Evolutionary conservation across 2,113 vertebrate genomes (phyloP), one percentile per base, ranked within the genome.

Genomic region (Quiscalus mexicanus): DNA sequence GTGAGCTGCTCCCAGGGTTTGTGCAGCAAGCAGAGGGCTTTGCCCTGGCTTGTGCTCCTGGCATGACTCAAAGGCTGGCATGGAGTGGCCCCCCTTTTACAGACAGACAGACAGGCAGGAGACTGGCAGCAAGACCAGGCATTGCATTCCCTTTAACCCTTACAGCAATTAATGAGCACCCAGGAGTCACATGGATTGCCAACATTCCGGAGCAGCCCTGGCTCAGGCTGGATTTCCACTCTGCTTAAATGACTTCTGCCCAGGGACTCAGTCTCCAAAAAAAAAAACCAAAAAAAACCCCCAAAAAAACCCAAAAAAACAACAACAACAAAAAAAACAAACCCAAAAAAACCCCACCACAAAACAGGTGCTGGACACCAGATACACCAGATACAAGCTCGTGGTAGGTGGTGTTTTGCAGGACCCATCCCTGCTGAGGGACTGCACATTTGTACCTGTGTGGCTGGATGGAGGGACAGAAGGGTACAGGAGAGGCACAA

Each of bases 131-230:
- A 76, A 93, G 90, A 86, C 21, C 55, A 89, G 90, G 82, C 64
- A 37, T 68, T 74, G 47, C 86, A 77, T 81, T 93, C 63, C 35
- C 71, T 90, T 93, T 90, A 92, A 87, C 79, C 90, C 86, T 86
- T 52, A 67, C 37, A 64, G 76, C 58, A 74, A 55, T 62, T 77
- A 86, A 88, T 69, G 20, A 11, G 69, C 68, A 52, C 16, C 27
- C 39, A 50, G 56, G 60, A 63, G 47, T 45, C 42, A 81, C 0
- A 0, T 10, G 56, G 50, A 31, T 45, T 77, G 35, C 55, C 47
- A 59, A 6, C 15, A 52, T 47, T 47, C 27, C 0, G 0, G 19
- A 53, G 67, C 0, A 0, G 53, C n/a, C 50, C 71, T 42, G 35
- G 23, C 76, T 87, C 68, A 62, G 21, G n/a, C 28, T 71, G 49